Conservation (phyloP, 2,888 invertebrate species). For the Caenorhabditis sp. region DNA sequence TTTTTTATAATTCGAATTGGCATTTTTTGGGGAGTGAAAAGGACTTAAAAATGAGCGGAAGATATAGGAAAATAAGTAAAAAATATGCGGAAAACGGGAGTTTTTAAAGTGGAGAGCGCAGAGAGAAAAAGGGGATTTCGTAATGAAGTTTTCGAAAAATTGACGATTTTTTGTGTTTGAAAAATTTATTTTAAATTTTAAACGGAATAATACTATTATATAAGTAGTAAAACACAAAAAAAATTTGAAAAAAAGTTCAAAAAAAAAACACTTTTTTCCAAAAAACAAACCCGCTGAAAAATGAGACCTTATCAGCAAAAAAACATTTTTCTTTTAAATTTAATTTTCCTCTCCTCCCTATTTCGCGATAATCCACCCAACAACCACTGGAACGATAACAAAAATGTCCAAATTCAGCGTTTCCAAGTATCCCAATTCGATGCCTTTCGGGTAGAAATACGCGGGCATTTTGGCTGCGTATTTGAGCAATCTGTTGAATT, state of each 20-base stretch:
- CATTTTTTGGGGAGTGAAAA: conserved; percentile 3
- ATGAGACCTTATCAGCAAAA: too few species aligned
- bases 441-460: conserved; percentile 55
- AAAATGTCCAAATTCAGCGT: conserved; percentile 50
- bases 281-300: too few species aligned
- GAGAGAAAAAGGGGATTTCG: conserved; percentile 5
- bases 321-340: neutral
- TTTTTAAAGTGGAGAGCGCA: neutral
- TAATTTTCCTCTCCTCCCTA: too few species aligned
- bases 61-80: neutral
- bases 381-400: conserved; percentile 21
- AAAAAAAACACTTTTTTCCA: too few species aligned
- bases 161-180: too few species aligned
- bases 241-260: too few species aligned
- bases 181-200: too few species aligned
- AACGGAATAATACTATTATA: too few species aligned
- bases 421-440: conserved; percentile 33
- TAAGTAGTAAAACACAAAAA: too few species aligned
- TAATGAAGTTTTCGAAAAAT: neutral
- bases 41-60: too few species aligned
- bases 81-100: neutral
- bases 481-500: conserved; percentile 47
- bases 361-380: conserved; percentile 19
- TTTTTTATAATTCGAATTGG: neutral
- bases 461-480: conserved; percentile 52